Conservation (phyloP, 2,888 invertebrate genomes). For the Aproaerema taeniolella region DNA sequence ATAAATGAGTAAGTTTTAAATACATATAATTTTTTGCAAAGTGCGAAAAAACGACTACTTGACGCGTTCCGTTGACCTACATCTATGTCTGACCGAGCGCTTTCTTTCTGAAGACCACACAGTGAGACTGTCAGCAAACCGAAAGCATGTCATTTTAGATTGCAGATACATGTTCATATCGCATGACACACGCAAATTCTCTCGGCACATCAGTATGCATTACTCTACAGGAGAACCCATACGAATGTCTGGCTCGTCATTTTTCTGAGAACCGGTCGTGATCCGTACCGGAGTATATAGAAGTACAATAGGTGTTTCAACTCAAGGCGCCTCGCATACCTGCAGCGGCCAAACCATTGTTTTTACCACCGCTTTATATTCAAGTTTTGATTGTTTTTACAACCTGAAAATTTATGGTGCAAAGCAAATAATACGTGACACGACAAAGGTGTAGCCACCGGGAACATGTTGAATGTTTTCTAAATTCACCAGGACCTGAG, state of each 20-base stretch:
- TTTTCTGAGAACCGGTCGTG: constrained; percentile 61
- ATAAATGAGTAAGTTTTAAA: too few relatives aligned
- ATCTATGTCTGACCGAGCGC: neutral
- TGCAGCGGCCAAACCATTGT: constrained; percentile 42
- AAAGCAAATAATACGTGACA: constrained; percentile 38
- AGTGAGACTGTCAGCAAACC: neutral
- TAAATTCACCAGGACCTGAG: too few relatives aligned
- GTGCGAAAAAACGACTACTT: too few relatives aligned
- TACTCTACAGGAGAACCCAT: constrained; percentile 26
- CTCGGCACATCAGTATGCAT: constrained; percentile 10
- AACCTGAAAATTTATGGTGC: constrained; percentile 29
- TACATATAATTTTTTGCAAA: too few relatives aligned
- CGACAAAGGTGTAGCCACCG: constrained; percentile 30
- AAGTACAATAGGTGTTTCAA: constrained; percentile 48
- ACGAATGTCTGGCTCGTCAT: constrained; percentile 54
- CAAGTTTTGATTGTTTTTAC: constrained; percentile 40
- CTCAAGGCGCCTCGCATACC: constrained; percentile 44
- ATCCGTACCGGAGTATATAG: constrained; percentile 42
- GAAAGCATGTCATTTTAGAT: constrained; percentile 7
- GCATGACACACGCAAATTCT: constrained; percentile 15
- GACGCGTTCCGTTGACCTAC: constrained; percentile 16
- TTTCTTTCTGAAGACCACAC: constrained; percentile 10
- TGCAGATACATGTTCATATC: constrained; percentile 4
- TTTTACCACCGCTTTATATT: constrained; percentile 33
- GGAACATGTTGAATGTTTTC: too few relatives aligned